Evolutionary conservation across 2,113 vertebrate genomes (phyloP).

Genomic region (Motacilla alba): DNA sequence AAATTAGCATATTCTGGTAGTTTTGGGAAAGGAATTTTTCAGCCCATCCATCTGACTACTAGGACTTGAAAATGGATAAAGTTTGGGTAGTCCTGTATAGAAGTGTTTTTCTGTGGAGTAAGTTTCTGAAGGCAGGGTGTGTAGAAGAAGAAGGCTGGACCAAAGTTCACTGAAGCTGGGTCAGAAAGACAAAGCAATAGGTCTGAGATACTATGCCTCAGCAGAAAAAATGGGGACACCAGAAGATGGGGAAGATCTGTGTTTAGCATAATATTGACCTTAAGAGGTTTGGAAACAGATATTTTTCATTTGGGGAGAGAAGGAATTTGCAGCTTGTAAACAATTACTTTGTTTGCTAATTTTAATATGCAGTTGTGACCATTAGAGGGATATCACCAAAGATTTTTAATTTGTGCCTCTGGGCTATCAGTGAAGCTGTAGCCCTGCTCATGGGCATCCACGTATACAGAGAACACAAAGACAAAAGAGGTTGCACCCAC

Average conservation of each 20-base stretch:
- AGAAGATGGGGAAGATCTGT: background rate
- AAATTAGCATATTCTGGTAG: background rate
- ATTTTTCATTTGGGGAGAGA: background rate
- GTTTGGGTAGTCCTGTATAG: background rate
- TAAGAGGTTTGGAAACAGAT: background rate
- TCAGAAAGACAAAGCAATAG: background rate
- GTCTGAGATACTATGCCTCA: rapidly evolving
- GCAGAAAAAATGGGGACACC: background rate
- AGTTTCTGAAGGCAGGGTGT: background rate
- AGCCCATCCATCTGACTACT: background rate
- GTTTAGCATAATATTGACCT: background rate
- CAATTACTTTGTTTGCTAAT: background rate
- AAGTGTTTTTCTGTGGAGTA: background rate
- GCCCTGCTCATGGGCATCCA: background rate
- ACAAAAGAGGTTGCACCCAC: background rate
- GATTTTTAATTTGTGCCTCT: background rate
- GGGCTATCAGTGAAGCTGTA: background rate
- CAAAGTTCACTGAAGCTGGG: background rate
- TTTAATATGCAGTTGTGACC: background rate
- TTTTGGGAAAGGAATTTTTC: conserved; percentile 11
- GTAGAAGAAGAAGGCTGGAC: background rate
- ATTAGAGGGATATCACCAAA: background rate
- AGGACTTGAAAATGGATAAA: background rate
- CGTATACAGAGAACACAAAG: rapidly evolving
- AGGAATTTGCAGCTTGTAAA: background rate